A percentile compares a stretch with the other conserved stretches of the same genome.
Evolutionary conservation across 2,888 invertebrate species (phyloP).

Genomic region (Eurois occulta): DNA sequence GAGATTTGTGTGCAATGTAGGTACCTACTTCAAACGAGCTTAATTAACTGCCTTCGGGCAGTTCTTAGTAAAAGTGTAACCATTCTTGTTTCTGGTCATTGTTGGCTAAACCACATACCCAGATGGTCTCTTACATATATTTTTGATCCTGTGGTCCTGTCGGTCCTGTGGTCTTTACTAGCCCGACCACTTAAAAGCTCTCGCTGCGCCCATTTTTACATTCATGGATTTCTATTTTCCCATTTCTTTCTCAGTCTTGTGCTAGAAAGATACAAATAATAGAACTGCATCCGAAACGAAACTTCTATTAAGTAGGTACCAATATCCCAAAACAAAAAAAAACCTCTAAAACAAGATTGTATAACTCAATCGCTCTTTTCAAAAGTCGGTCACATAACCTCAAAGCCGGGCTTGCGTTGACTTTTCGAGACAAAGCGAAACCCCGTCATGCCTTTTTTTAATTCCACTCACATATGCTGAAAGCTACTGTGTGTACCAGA

Average conservation of each 20-base stretch:
- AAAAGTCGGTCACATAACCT: conserved; percentile 36
- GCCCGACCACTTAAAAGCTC: background rate
- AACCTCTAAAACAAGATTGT: background rate
- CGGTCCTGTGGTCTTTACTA: background rate
- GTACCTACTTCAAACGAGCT: background rate
- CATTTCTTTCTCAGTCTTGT: background rate
- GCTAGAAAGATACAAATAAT: background rate
- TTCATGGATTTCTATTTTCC: background rate
- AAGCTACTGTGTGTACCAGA: background rate
- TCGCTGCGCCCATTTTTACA: background rate
- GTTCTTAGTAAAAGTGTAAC: background rate
- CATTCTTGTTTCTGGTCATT: background rate
- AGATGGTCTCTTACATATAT: background rate
- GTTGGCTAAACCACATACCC: background rate
- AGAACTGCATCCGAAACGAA: background rate
- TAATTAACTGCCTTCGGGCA: background rate
- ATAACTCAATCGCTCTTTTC: conserved; percentile 7
- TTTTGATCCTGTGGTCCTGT: no score
- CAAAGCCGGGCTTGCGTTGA: conserved; percentile 28
- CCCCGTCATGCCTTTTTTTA: conserved; percentile 21
- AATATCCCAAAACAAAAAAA: background rate
- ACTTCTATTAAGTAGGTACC: background rate
- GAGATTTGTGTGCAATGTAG: background rate
- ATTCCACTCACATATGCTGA: conserved; percentile 22
- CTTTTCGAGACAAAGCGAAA: conserved; percentile 26